These are phyloP conservation scores for Tetramorium bicarinatum DNA, from an alignment of 2,888 invertebrate genomes.

Conservation along the genomic window DNA sequence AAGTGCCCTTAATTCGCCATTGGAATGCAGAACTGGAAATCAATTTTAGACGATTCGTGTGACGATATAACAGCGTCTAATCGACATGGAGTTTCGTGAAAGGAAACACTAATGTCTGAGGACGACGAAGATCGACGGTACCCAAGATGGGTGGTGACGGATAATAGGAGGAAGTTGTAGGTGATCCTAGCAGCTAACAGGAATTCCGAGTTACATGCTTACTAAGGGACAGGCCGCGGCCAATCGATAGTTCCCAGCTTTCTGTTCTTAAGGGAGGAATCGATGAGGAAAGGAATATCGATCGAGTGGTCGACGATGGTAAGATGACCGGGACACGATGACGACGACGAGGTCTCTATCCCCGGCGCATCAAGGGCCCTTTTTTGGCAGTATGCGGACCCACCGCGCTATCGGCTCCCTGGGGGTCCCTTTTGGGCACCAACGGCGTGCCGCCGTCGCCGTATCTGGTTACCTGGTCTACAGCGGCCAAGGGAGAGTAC, in stretches of 20 bases:
- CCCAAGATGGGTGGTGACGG: slow-evolving; percentile 24
- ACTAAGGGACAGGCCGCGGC: slow-evolving; percentile 57
- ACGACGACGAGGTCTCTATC: slow-evolving; percentile 69
- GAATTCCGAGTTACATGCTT: slow-evolving; percentile 52
- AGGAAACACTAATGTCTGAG: slow-evolving; percentile 11
- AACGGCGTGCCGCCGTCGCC: slow-evolving; percentile 73
- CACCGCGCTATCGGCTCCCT: slow-evolving; percentile 67
- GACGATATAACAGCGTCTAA: not conserved
- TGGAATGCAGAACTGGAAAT: not conserved
- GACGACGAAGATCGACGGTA: slow-evolving; percentile 21
- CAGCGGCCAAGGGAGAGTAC: slow-evolving; percentile 45
- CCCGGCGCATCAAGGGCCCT: slow-evolving; percentile 35
- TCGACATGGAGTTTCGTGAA: slow-evolving; percentile 28
- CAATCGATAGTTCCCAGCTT: slow-evolving; percentile 66
- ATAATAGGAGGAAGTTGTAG: slow-evolving; percentile 39
- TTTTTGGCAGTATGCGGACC: slow-evolving; percentile 65
- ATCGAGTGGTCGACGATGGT: slow-evolving; percentile 57
- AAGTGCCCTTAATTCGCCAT: not conserved
- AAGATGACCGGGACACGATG: slow-evolving; percentile 37
- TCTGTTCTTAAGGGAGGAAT: slow-evolving; percentile 47
- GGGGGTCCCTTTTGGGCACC: slow-evolving; percentile 76
- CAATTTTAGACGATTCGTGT: not conserved
- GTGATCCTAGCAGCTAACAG: slow-evolving; percentile 18
- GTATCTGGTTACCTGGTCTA: slow-evolving; percentile 77
- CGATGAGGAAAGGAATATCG: slow-evolving; percentile 58